These are phyloP conservation scores for Zeus faber DNA, from an alignment of 2,113 vertebrate species.

Conservation along the genomic window DNA sequence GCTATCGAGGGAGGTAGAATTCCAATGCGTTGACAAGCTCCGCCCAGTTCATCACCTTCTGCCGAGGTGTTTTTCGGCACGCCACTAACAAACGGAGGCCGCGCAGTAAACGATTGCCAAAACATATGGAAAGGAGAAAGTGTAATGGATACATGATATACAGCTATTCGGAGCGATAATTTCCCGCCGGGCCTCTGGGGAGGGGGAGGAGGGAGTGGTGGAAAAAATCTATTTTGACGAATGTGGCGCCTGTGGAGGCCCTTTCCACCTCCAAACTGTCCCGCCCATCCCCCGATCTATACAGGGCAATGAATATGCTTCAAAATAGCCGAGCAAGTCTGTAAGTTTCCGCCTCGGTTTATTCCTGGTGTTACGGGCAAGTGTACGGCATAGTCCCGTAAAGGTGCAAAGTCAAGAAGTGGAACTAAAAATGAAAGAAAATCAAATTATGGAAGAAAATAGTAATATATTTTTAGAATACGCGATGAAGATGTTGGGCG, in stretches of 20 bases:
- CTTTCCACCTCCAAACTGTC: slow-evolving; percentile 40
- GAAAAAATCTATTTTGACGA: slow-evolving; percentile 59
- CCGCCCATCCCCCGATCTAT: slow-evolving; percentile 41
- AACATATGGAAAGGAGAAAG: slow-evolving; percentile 23
- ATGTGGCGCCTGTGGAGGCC: slow-evolving; percentile 55
- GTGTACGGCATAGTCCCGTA: too few species aligned
- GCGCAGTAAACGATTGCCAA: slow-evolving; percentile 14
- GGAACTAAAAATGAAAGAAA: too few species aligned
- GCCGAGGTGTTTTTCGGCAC: slow-evolving; percentile 6
- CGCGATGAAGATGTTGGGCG: too few species aligned
- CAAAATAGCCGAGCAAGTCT: slow-evolving; percentile 36
- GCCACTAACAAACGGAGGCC: slow-evolving; percentile 9
- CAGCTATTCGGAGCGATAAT: slow-evolving; percentile 59
- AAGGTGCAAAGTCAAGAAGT: too few species aligned
- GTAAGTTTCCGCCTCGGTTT: slow-evolving; percentile 45
- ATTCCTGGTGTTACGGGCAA: slow-evolving; percentile 54
- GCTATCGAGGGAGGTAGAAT: too few species aligned
- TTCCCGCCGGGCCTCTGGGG: slow-evolving; percentile 40
- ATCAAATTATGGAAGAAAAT: too few species aligned
- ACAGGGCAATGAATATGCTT: slow-evolving; percentile 56
- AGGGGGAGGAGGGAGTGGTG: slow-evolving; percentile 46
- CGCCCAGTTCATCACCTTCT: slow-evolving; percentile 1
- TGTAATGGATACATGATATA: slow-evolving; percentile 46
- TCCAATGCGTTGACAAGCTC: too few species aligned
- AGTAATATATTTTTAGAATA: too few species aligned